Conservation (phyloP, 2,797 vertebrate species). For the Coregonus ussuriensis region DNA sequence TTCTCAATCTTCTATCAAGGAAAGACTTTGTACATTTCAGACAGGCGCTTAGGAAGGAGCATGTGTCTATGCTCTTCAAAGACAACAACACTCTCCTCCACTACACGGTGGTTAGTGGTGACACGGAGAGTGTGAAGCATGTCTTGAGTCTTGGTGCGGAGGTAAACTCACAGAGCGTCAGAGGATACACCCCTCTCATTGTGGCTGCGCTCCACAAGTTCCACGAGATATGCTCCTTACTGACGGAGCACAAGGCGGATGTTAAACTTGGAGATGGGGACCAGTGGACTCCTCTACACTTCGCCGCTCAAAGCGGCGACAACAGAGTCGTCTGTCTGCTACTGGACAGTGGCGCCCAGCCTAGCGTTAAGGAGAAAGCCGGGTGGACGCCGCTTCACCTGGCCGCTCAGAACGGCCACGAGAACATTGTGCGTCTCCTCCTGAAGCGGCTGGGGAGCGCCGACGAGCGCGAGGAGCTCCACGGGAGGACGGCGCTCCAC, state of each 20-base stretch:
- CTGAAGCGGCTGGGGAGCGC: constrained; percentile 69
- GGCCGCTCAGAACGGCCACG: constrained; percentile 86
- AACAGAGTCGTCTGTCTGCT: constrained; percentile 73
- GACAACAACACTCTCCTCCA: constrained; percentile 78
- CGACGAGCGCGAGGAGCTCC: constrained; percentile 51
- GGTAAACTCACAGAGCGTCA: constrained; percentile 70
- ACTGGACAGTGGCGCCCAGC: constrained; percentile 73
- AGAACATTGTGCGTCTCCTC: constrained; percentile 81
- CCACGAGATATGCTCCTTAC: constrained; percentile 69
- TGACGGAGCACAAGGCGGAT: constrained; percentile 72
- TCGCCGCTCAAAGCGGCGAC: constrained; percentile 84
- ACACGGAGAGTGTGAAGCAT: constrained; percentile 66
- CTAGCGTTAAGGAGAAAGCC: constrained; percentile 69
- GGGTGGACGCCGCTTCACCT: constrained; percentile 86
- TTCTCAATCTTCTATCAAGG: constrained; percentile 62
- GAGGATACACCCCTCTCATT: constrained; percentile 81
- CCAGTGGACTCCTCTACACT: constrained; percentile 82
- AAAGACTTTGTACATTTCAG: constrained; percentile 75
- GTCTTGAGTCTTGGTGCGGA: constrained; percentile 75
- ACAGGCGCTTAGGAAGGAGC: constrained; percentile 62
- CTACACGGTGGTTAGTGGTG: constrained; percentile 75
- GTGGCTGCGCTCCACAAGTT: constrained; percentile 74
- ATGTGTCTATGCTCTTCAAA: constrained; percentile 55
- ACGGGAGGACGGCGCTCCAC: constrained; percentile 80
- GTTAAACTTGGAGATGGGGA: constrained; percentile 74